A percentile compares a stretch with the other conserved stretches of the same genome.
phyloP scores from a whole-genome alignment of 2,888 invertebrate species.

The Bombylius discolor region DNA sequence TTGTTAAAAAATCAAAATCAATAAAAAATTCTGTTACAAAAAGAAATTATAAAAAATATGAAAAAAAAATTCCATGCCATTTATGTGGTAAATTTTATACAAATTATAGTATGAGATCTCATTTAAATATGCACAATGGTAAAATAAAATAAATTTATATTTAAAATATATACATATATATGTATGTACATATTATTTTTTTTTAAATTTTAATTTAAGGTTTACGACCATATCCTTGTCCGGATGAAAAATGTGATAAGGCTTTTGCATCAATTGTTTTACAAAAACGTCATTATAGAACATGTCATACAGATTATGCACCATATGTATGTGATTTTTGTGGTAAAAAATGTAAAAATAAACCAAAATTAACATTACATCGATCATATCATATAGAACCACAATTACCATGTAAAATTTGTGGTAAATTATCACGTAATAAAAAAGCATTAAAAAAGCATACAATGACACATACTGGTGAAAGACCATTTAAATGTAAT shows the following conservation, averaged over 20 bases:
- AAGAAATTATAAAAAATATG: no score
- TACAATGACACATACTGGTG: conserved; percentile 2
- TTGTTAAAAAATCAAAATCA: no score
- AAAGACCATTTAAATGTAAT: conserved; percentile 1
- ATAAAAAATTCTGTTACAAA: no score
- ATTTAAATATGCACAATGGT: neutral
- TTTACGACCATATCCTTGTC: neutral
- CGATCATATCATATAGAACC: neutral
- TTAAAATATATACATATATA: no score
- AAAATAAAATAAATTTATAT: no score
- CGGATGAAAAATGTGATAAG: neutral
- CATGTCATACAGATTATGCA: neutral
- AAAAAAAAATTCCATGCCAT: neutral
- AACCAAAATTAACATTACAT: neutral
- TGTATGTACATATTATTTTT: neutral
- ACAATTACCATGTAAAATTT: conserved; percentile 1
- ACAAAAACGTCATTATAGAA: neutral
- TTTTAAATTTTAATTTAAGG: neutral
- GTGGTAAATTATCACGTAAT: neutral
- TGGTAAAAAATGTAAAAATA: neutral
- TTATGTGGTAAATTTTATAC: neutral
- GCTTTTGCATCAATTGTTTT: neutral
- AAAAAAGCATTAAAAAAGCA: neutral
- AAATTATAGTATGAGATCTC: neutral
- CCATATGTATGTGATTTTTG: neutral